Evolutionary conservation across 2,888 invertebrate genomes (phyloP).

Genomic region (Pandemis corylana): DNA sequence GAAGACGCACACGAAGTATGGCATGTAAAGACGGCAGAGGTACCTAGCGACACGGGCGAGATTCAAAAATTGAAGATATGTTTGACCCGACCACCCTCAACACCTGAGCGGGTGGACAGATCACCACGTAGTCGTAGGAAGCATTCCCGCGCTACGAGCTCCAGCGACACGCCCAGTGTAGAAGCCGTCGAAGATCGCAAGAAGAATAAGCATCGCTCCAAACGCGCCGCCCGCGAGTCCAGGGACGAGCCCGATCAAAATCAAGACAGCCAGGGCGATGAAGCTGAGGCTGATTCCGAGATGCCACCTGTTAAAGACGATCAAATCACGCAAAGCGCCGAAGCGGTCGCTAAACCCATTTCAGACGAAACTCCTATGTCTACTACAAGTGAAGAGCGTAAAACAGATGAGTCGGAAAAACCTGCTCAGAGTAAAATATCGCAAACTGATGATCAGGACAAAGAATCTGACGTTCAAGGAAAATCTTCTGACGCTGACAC

Average conservation of each 20-base stretch:
- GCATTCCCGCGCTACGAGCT: slow-evolving; percentile 79
- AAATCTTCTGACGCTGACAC: slow-evolving; percentile 56
- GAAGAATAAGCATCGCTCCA: slow-evolving; percentile 72
- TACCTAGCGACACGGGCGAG: slow-evolving; percentile 81
- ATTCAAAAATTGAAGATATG: slow-evolving; percentile 88
- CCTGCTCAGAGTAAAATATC: slow-evolving; percentile 46
- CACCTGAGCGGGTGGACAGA: slow-evolving; percentile 81
- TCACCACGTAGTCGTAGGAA: slow-evolving; percentile 82
- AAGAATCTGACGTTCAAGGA: slow-evolving; percentile 44
- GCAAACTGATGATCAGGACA: slow-evolving; percentile 45
- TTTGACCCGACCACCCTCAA: slow-evolving; percentile 84
- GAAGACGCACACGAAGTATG: slow-evolving; percentile 79
- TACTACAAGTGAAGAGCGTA: slow-evolving; percentile 66
- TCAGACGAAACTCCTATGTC: slow-evolving; percentile 62
- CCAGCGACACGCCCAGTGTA: slow-evolving; percentile 77
- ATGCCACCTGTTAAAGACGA: slow-evolving; percentile 51
- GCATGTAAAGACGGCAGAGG: slow-evolving; percentile 82
- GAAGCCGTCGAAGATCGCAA: slow-evolving; percentile 78
- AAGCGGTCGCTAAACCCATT: slow-evolving; percentile 42
- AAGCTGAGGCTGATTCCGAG: slow-evolving; percentile 51
- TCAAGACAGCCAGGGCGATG: slow-evolving; percentile 65
- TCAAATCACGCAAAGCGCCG: slow-evolving; percentile 60
- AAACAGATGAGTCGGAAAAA: slow-evolving; percentile 49
- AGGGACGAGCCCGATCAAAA: slow-evolving; percentile 70
- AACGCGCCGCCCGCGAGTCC: slow-evolving; percentile 64